Base-by-base conservation (phyloP, 2,888 invertebrate species). In the Caradrina kadenii region DNA sequence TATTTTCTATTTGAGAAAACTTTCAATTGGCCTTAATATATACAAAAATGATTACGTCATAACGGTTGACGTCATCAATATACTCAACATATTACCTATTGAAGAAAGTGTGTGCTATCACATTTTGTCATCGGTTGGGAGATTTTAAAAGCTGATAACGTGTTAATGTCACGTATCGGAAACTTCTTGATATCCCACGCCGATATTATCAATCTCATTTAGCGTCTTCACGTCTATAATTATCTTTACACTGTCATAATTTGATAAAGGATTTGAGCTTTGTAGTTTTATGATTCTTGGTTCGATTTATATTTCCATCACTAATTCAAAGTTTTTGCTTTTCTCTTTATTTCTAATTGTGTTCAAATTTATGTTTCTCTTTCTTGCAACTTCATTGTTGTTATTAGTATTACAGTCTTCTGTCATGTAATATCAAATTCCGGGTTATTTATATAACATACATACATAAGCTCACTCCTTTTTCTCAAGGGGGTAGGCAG, bases 41-140 rank as follows among this genome's bases (percentile, higher is more conserved):
- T n/a, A n/a, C n/a, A n/a, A n/a, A n/a, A n/a, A n/a, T n/a, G n/a
- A n/a, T 22, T 77, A 21, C 50, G 21, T 11, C 50, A 26, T 13
- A 54, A 0, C 0, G 35, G 7, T 60, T 59, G 15, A 45, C 11
- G 11, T 63, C 45, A 52, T 39, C 5, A 56, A 22, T 61, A 50
- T 54, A 35, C 48, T 42, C 0, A 63, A 66, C n/a, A 39, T 61
- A 15, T 53, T 73, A 19, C 22, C 22, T 45, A 50, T 17, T 50
- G 2, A 19, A 49, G 50, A 60, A 50, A 67, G 53, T 84, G 83
- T 86, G 86, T 69, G 75, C 84, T 87, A 88, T 88, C 86, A 26
- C 76, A 62, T 54, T 77, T 65, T 71, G 63, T 58, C 81, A 83
- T 82, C 82, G 42, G 55, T 53, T 35, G 60, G 56, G 61, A 52